These are phyloP conservation scores for Pelodytes ibericus DNA, from an alignment of 2,797 vertebrate species.

Conservation along the genomic window DNA sequence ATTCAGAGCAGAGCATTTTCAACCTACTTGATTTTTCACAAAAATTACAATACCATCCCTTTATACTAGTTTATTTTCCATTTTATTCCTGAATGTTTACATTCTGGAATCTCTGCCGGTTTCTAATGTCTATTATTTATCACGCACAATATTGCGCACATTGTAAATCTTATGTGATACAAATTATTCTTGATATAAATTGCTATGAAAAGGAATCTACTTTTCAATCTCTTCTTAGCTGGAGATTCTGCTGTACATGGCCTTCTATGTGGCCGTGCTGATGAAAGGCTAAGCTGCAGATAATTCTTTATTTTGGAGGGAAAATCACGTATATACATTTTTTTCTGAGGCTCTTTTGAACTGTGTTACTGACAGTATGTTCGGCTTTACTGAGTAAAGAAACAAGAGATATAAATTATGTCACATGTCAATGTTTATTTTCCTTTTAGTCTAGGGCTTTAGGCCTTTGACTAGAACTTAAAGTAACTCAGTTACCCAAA, in stretches of 20 bases:
- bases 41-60: too few relatives aligned
- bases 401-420: neutral
- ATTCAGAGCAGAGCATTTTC: too few relatives aligned
- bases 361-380: neutral
- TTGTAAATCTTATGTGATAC: slow-evolving; percentile 13
- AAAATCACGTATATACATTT: neutral
- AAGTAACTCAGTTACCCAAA: too few relatives aligned
- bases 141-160: neutral
- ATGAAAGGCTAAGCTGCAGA: neutral
- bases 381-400: neutral
- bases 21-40: too few relatives aligned
- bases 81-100: too few relatives aligned
- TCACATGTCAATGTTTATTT: neutral
- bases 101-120: neutral
- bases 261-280: neutral
- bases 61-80: too few relatives aligned
- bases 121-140: slow-evolving; percentile 1
- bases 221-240: slow-evolving; percentile 14
- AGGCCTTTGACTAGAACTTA: neutral
- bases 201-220: slow-evolving; percentile 7
- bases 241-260: neutral
- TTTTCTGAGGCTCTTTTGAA: neutral
- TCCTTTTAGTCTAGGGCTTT: neutral
- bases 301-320: neutral
- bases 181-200: slow-evolving; percentile 5